Conservation (phyloP, 2,797 vertebrate genomes). For the Eupleurogrammus muticus region DNA sequence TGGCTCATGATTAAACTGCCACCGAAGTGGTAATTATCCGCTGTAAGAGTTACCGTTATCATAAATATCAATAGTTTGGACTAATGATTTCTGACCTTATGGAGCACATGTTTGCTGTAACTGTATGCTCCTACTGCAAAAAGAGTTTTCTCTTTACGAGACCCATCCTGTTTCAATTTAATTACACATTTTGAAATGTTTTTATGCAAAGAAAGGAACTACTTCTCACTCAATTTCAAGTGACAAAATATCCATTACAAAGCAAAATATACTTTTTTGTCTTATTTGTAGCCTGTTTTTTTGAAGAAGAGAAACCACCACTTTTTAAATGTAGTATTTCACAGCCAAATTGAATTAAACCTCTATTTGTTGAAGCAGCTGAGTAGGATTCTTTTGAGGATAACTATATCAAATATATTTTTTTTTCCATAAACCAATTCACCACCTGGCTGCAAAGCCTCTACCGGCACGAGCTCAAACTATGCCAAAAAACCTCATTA, state of each 20-base stretch:
- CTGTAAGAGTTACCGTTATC: constrained; percentile 34
- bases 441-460: constrained; percentile 71
- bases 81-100: constrained; percentile 6
- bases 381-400: constrained; percentile 55
- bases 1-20: constrained; percentile 37
- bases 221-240: background rate
- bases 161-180: background rate
- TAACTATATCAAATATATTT: constrained; percentile 32
- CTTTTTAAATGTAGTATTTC: constrained; percentile 10
- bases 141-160: background rate
- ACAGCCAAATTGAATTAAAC: constrained; percentile 28
- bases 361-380: constrained; percentile 59
- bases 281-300: constrained; percentile 3
- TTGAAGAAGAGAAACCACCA: background rate
- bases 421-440: constrained; percentile 55
- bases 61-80: constrained; percentile 40
- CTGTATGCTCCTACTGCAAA: background rate
- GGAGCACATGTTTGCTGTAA: background rate
- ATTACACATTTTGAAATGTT: background rate
- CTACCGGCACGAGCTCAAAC: constrained; percentile 57
- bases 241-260: constrained; percentile 2
- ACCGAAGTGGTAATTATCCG: constrained; percentile 43
- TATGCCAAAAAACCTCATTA: constrained; percentile 74
- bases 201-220: background rate
- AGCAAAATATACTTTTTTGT: background rate